Evolutionary conservation across 2,113 vertebrate species (phyloP), one percentile per base, ranked within the genome.

Genomic region (Rhinogobius similis): DNA sequence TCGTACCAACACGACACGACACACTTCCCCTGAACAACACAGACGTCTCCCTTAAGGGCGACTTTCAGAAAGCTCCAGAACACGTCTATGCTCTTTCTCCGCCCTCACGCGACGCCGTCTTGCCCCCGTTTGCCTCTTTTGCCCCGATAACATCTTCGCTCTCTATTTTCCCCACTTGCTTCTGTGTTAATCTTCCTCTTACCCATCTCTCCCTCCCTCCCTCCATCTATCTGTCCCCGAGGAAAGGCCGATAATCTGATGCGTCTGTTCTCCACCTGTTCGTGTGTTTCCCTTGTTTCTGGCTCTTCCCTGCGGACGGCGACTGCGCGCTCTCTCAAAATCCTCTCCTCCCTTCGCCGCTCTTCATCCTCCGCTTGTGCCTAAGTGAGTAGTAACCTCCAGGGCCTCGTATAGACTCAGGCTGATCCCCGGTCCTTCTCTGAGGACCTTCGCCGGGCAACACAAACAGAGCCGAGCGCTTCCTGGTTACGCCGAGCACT

Each of bases 221-320:
- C 52, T 55, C 72, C 65, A 46, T 81, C 62, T 48, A 67, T 87
- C 82, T 65, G 75, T 84, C 88, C 87, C 87, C 4, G 75, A 85
- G 89, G 89, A 89, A 29, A 72, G 68, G 72, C 72, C 66, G 83
- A 90, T 90, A 90, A 90, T 89, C 83, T 86, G 83, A 82, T 59
- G 86, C 79, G 83, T 89, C 82, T 91, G 87, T 86, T 89, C 85
- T 88, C 87, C 90, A 89, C 87, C 89, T 92, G 89, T 87, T 84
- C 75, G 27, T 20, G 74, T 67, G 79, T 58, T 62, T 81, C 82
- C 68, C 81, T 83, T 50, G 78, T 83, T 83, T 72, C 84, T 55
- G 43, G 62, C 66, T 72, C 79, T 53, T 67, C 78, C 76, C 77
- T 46, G 38, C 78, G 77, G 82, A 81, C 71, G 68, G 50, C 61